Evolutionary conservation across 2,888 invertebrate genomes (phyloP), one percentile per base, ranked within the genome.

Genomic region (Meghimatium bilineatum): DNA sequence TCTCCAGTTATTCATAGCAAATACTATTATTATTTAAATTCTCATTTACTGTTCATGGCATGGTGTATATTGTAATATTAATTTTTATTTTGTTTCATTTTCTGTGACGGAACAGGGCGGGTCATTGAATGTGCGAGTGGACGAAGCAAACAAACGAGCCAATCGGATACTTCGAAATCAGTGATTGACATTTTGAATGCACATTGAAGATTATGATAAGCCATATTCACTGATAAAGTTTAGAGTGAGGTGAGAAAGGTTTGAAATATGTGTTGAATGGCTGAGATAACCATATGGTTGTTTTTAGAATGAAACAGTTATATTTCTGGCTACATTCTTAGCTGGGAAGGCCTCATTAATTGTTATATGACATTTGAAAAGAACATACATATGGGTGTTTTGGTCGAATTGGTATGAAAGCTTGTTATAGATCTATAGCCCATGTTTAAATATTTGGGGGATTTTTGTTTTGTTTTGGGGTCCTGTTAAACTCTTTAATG

Each of bases 91-190:
- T 82, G 80, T 87, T 85, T 75, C 82, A 83, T 78, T 78, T 76
- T 76, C 38, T 63, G n/a, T 63, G 29, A 23, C 72, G 38, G 66
- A 85, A 49, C 87, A 92, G 92, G 92, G 90, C 69, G 88, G 84
- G 44, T 88, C 89, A 63, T 87, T 91, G 85, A 91, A 91, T 85
- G 89, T 88, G 69, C 87, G 92, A 85, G 91, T 92, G 84, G 90
- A 91, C 67, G 87, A 86, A 26, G 92, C 92, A 56, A 92, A 92
- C 88, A 90, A 89, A 80, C 83, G 91, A 83, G 92, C 92, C 60
- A 90, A 90, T 86, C 91, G 89, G 87, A 91, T 92, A 80, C 88
- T 92, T 17, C 89, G 90, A 36, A 88, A 91, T 67, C 88, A 91
- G 85, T 91, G 89, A 90, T 56, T 69, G 77, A 76, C 71, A 69